Evolutionary conservation across 2,888 invertebrate genomes (phyloP), one percentile per base, ranked within the genome.

Genomic region (Pseudeuparius sepicola): DNA sequence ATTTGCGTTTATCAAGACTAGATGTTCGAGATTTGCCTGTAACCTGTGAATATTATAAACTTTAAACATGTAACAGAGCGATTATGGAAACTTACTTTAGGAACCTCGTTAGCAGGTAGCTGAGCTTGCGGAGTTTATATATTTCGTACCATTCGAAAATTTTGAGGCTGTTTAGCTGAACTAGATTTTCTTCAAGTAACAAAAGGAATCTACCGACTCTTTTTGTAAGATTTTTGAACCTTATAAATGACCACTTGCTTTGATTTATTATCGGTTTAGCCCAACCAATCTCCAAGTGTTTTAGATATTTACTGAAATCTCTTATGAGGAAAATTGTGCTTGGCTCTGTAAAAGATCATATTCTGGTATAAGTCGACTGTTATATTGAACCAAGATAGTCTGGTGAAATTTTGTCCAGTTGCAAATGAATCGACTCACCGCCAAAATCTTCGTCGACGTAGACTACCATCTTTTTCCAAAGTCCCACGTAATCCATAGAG

Each of bases 121-220:
- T 50, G 33, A 60, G 51, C 47, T 60, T 61, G 39, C 54, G 55
- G 33, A 58, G 64, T 36, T 60, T 61, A 39, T 60, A 60, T 36
- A 62, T 57, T 38, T 64, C 63, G 30, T 61, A 57, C 68, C 68
- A 68, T 39, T 67, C 60, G 14, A 61, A 64, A 32, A 69, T 56
- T 42, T 60, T 54, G 24, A 69, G 51, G 39, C 55, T 54, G 15
- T 49, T 51, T 12, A 69, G 47, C 43, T 67, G 66, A 2, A 66
- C 60, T 11, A 36, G 44, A 24, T 44, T 49, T 27, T 57, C 53
- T 9, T 49, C 51, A 7, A 61, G 40, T 10, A 54, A 45, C 25
- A 55, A 51, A 24, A 60, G 44, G 40, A 52, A 59, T 30, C 53
- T 47, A 5, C 56, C 55, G 4, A 55, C 52, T 26, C 64, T 50